These are phyloP conservation scores for Lycodopsis pacificus DNA, from an alignment of 2,797 vertebrate species.

Conservation along the genomic window DNA sequence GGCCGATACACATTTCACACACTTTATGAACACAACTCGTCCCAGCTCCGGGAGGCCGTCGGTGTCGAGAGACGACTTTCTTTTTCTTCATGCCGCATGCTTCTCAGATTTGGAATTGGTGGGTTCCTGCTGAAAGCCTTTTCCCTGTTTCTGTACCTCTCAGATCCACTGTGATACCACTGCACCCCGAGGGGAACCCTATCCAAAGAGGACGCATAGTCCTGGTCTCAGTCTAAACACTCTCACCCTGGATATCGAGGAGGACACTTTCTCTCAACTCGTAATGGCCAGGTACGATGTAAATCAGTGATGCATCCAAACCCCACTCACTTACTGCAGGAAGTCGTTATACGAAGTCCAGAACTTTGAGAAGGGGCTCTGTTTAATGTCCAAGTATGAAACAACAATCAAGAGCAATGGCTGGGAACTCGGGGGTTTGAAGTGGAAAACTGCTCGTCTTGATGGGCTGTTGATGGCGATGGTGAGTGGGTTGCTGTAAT, in stretches of 20 bases:
- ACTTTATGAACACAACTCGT: constrained; percentile 24
- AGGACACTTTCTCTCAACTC: constrained; percentile 39
- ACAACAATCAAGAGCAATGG: constrained; percentile 56
- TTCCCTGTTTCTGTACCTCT: constrained; percentile 7
- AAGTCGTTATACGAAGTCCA: constrained; percentile 53
- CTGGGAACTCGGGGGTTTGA: constrained; percentile 56
- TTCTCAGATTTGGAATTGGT: constrained; percentile 53
- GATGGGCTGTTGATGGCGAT: constrained; percentile 67
- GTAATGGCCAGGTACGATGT: constrained; percentile 48
- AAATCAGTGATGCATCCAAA: constrained; percentile 45
- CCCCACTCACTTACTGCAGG: constrained; percentile 45
- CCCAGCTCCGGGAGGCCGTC: constrained; percentile 27
- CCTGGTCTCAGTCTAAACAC: constrained; percentile 52
- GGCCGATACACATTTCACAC: not conserved
- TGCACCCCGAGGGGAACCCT: constrained; percentile 17
- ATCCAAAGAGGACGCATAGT: constrained; percentile 49
- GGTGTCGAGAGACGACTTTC: constrained; percentile 40
- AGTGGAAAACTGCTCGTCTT: constrained; percentile 68
- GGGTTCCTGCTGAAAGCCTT: not conserved
- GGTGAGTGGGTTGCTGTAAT: constrained; percentile 67
- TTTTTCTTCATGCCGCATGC: constrained; percentile 31
- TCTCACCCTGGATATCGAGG: constrained; percentile 42
- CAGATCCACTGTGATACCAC: constrained; percentile 48
- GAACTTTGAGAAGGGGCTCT: constrained; percentile 52
- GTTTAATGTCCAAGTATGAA: constrained; percentile 67